Base-by-base conservation (phyloP, 2,797 vertebrate genomes). In the Zalophus californianus region DNA sequence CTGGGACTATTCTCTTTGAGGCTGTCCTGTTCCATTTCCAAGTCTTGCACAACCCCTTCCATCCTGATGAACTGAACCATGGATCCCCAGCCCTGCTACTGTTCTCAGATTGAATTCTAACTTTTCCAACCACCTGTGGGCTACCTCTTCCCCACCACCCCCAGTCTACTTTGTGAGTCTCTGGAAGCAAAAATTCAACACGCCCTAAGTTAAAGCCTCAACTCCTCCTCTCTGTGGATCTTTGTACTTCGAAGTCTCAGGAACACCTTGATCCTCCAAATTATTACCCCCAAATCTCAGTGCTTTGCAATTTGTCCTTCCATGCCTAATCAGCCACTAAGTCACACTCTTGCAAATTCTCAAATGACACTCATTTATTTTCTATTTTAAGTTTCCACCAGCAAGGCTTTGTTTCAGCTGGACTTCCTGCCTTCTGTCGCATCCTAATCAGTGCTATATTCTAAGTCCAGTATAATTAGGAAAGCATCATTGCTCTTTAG, bases 271-370 rank as follows among this genome's bases (percentile, higher is more conserved):
- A 56, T 27, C 66, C 25, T 62, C 7, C n/a, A 91, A 78, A 16
- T 56, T 25, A 29, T 18, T 4, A 13, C 32, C 35, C 15, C 21
- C 58, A 50, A 54, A 48, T 29, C 32, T 77, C 86, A 25, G 0
- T 72, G 25, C 56, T 64, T 72, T 29, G 7, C 35, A 35, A 21
- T 64, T 16, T n/a, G 8, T 27, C 58, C 7, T 68, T 91, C 27
- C 20, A 16, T 7, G 20, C 79, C 29, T 60, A 60, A 80, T 68
- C 23, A 50, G 35, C 20, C 32, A 29, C 13, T 50, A 48, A 86
- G 52, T 66, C 23, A n/a, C 12, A 14, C 38, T 70, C 92, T 90
- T 86, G 50, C 6, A 79, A 41, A 91, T 70, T 29, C 80, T 95
- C 48, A 72, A 20, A 15, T 7, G 38, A 32, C 13, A 29, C n/a